Percentiles rank a stretch among this genome's conserved stretches.
phyloP scores from a whole-genome alignment of 2,797 vertebrate genomes.

The Eleutherodactylus coqui region DNA sequence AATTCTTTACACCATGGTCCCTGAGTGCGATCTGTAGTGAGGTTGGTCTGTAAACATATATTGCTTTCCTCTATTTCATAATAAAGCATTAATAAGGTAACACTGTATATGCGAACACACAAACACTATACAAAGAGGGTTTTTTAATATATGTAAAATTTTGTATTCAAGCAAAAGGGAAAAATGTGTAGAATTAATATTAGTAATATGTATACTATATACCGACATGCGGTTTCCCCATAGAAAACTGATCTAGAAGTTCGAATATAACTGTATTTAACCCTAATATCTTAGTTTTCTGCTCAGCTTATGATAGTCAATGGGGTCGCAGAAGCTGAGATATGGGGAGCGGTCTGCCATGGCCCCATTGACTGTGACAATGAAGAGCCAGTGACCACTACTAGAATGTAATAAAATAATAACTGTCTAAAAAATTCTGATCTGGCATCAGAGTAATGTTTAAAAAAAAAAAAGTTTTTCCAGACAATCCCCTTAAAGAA shows the following conservation, averaged over 20 bases:
- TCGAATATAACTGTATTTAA: not conserved
- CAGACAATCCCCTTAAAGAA: too few relatives aligned
- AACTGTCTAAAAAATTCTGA: too few relatives aligned
- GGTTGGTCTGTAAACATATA: constrained; percentile 23
- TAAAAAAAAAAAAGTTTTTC: too few relatives aligned
- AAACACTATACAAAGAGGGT: not conserved
- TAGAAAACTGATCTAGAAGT: not conserved
- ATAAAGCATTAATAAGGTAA: not conserved
- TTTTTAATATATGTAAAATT: not conserved
- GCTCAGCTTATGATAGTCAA: not conserved
- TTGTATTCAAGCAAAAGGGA: not conserved
- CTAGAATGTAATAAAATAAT: too few relatives aligned
- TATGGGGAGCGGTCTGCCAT: not conserved
- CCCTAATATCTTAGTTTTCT: too few relatives aligned
- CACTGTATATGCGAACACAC: not conserved
- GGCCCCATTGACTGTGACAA: not conserved
- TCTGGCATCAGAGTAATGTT: too few relatives aligned
- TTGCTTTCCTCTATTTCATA: not conserved
- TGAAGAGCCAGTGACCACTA: not conserved
- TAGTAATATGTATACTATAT: not conserved
- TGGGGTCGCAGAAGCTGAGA: not conserved
- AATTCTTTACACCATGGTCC: not conserved
- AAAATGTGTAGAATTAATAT: not conserved
- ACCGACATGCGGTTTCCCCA: not conserved
- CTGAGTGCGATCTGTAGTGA: constrained; percentile 9